Conservation (phyloP, 2,797 vertebrate species). For the Anguilla pacifica region DNA sequence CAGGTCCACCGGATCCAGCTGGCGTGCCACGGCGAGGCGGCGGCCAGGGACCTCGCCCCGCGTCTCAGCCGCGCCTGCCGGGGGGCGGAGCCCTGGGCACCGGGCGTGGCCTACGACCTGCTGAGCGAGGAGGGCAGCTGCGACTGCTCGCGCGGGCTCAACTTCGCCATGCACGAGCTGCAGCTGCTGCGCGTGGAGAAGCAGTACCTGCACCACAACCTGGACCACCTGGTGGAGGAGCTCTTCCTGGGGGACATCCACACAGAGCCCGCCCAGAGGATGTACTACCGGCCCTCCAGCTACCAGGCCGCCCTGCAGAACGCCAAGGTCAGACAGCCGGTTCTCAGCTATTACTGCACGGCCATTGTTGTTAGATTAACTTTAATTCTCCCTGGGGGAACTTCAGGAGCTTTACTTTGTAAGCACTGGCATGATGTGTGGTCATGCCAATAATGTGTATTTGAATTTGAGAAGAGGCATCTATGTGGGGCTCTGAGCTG, state of each 20-base stretch:
- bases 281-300: constrained; percentile 91
- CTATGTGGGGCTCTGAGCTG: not conserved
- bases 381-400: not conserved
- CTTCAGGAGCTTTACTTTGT: not conserved
- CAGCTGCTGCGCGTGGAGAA: constrained; percentile 93
- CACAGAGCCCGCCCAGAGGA: constrained; percentile 85
- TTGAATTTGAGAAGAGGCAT: not conserved
- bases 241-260: constrained; percentile 93
- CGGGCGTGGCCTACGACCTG: constrained; percentile 77
- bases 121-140: constrained; percentile 83
- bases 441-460: not conserved
- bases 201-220: constrained; percentile 88
- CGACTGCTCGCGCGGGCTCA: constrained; percentile 84
- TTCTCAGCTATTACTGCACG: not conserved
- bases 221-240: constrained; percentile 92
- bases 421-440: not conserved
- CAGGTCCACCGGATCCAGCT: constrained; percentile 83
- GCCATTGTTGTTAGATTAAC: not conserved
- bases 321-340: constrained; percentile 77
- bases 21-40: constrained; percentile 78
- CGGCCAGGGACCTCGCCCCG: constrained; percentile 78
- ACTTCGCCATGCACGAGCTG: constrained; percentile 95
- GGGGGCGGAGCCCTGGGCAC: constrained; percentile 74
- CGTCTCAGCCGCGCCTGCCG: constrained; percentile 81
- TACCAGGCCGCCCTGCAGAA: constrained; percentile 93